These are phyloP conservation scores for Oncorhynchus nerka DNA, from an alignment of 2,113 vertebrate species.

Conservation along the genomic window DNA sequence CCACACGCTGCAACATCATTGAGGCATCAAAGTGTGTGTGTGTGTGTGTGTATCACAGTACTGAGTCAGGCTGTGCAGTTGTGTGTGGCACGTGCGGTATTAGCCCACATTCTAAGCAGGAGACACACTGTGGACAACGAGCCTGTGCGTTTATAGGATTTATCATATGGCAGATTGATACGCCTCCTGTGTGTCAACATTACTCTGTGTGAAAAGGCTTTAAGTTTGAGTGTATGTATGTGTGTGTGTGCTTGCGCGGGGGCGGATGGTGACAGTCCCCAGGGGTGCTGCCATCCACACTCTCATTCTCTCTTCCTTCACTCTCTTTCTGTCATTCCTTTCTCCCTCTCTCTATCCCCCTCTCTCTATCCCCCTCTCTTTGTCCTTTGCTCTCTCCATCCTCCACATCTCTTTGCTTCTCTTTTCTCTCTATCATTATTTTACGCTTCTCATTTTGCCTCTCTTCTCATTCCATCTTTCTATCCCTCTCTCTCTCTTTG, in stretches of 20 bases:
- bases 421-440: neutral
- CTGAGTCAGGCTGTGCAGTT: neutral
- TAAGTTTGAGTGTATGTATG: neutral
- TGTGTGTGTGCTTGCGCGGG: neutral
- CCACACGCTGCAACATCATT: neutral
- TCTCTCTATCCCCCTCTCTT: constrained; percentile 24
- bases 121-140: constrained; percentile 32
- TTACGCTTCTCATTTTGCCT: neutral
- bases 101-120: constrained; percentile 22
- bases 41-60: neutral
- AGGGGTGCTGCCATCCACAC: constrained; percentile 2
- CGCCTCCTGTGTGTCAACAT: constrained; percentile 19
- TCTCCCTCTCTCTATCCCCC: constrained; percentile 16
- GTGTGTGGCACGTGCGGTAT: constrained; percentile 36
- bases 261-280: constrained; percentile 22
- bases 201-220: neutral
- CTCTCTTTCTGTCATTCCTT: neutral
- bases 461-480: too few relatives aligned
- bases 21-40: neutral
- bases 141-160: constrained; percentile 16
- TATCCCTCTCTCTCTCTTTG: neutral
- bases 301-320: neutral
- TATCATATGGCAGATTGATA: constrained; percentile 26
- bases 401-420: neutral
- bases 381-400: neutral